A percentile compares a stretch with the other conserved stretches of the same genome.
Evolutionary conservation across 2,113 vertebrate species (phyloP).

Genomic region (Nerophis ophidion): DNA sequence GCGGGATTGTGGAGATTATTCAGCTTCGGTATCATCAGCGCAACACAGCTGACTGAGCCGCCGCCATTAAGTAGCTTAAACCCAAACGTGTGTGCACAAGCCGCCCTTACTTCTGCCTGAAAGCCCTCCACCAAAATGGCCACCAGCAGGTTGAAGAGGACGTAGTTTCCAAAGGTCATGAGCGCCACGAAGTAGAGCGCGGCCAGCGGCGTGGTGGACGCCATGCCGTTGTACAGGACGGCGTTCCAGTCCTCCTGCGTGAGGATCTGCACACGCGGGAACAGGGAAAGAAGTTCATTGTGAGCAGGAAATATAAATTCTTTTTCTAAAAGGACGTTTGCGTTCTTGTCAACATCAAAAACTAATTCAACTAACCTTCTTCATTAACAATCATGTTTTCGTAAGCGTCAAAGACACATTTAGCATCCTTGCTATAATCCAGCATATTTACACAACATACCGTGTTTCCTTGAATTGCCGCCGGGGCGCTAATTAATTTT

Average conservation of each 20-base stretch:
- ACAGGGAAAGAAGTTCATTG: not conserved
- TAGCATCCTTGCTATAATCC: no score
- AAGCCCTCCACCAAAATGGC: slow-evolving; percentile 98
- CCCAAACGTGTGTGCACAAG: not conserved
- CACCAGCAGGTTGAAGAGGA: slow-evolving; percentile 95
- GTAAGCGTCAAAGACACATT: no score
- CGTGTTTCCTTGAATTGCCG: no score
- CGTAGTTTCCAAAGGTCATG: slow-evolving; percentile 98
- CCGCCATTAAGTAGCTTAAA: slow-evolving; percentile 28
- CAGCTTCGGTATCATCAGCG: slow-evolving; percentile 50
- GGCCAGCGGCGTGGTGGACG: slow-evolving; percentile 90
- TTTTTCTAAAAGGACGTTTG: no score
- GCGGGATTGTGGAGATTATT: slow-evolving; percentile 51
- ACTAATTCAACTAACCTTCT: no score
- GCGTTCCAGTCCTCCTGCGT: slow-evolving; percentile 98
- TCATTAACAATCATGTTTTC: no score
- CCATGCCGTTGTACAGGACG: slow-evolving; percentile 96
- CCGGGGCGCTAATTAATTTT: no score
- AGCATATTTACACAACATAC: no score
- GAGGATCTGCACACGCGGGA: slow-evolving; percentile 76
- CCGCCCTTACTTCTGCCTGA: slow-evolving; percentile 77
- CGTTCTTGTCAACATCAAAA: no score
- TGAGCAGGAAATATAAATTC: not conserved
- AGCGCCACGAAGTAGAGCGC: slow-evolving; percentile 95
- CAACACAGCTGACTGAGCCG: slow-evolving; percentile 42